Evolutionary conservation across 2,113 vertebrate species (phyloP).

Genomic region (Ammodramus savannarum): DNA sequence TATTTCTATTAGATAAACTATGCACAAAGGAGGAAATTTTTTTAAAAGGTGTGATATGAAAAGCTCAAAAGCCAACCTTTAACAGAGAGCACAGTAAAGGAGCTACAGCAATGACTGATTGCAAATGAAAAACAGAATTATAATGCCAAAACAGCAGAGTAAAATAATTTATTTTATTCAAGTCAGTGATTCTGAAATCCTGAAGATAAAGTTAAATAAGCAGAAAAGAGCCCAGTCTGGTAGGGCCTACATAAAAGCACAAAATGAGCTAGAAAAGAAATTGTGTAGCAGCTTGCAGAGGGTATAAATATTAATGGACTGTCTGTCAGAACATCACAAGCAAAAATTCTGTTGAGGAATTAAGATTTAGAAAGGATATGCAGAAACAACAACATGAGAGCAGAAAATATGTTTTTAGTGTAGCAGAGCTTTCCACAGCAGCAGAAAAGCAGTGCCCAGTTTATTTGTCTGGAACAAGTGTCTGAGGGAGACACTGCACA

Average conservation of each 20-base stretch:
- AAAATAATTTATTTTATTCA: neutral
- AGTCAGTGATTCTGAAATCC: neutral
- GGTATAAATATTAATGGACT: neutral
- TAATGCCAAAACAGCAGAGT: neutral
- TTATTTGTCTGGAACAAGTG: neutral
- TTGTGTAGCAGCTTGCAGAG: neutral
- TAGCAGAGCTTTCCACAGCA: neutral
- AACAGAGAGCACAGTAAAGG: neutral
- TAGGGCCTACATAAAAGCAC: neutral
- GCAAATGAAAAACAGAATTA: neutral
- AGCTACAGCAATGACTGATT: neutral
- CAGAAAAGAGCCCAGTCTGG: neutral
- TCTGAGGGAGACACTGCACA: neutral
- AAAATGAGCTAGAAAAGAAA: neutral
- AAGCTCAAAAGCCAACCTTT: neutral
- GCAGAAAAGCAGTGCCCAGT: neutral
- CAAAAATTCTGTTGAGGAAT: neutral
- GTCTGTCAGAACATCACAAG: neutral
- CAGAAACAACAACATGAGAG: neutral
- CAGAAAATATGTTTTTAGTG: neutral
- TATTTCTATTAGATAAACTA: neutral
- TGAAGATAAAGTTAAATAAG: neutral
- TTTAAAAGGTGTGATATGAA: neutral
- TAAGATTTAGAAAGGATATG: neutral
- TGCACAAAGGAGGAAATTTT: neutral